Percentiles rank a stretch among this genome's conserved stretches.
phyloP scores from a whole-genome alignment of 2,113 vertebrate genomes.

The Mesoclemmys tuberculata region DNA sequence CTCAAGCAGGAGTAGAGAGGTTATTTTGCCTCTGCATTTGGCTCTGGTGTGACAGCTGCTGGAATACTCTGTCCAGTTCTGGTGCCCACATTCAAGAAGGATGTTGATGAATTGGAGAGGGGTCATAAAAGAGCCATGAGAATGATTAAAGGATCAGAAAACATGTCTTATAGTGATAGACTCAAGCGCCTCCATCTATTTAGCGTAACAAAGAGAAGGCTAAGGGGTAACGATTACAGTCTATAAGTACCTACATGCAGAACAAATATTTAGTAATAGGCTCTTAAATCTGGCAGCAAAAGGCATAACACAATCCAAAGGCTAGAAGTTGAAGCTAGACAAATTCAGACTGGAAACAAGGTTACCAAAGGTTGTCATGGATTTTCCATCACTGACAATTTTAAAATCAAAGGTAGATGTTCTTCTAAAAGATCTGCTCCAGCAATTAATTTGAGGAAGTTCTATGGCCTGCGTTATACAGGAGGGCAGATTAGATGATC shows the following conservation, averaged over 20 bases:
- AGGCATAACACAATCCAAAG: not conserved
- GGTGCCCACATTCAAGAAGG: not conserved
- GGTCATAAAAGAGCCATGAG: not conserved
- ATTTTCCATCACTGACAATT: not conserved
- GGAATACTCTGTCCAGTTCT: not conserved
- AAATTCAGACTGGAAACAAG: no score
- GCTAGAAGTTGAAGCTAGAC: no score
- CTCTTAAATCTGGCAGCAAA: not conserved
- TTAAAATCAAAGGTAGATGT: not conserved
- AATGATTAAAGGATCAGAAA: not conserved
- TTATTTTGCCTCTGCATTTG: no score
- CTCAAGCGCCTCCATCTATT: not conserved
- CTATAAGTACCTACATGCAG: not conserved
- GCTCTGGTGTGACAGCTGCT: no score
- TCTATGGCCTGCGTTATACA: not conserved
- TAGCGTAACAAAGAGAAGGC: not conserved
- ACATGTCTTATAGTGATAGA: not conserved
- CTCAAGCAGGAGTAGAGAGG: no score
- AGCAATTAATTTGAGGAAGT: not conserved
- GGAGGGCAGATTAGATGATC: not conserved
- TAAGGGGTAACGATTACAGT: not conserved
- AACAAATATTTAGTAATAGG: not conserved
- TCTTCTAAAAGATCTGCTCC: not conserved
- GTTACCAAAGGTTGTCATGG: not conserved
- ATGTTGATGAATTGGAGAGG: not conserved